phyloP scores from a whole-genome alignment of 1,140 invertebrate genomes.

The Saccostrea cuccullata region DNA sequence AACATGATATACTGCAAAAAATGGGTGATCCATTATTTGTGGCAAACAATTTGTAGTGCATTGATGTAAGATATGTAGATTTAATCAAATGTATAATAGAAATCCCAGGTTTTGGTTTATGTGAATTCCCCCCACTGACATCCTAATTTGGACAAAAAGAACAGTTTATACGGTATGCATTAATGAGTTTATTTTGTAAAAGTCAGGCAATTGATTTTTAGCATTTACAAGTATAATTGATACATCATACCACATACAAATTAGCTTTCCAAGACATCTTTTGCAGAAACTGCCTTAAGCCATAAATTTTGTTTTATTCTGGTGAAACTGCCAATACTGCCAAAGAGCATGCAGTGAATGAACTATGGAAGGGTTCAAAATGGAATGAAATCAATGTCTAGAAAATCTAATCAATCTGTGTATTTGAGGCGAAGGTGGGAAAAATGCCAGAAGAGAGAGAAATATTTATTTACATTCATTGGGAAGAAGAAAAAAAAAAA shows the following conservation, averaged over 20 bases:
- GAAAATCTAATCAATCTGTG: conserved; percentile 36
- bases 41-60: neutral
- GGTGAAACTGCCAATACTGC: conserved; percentile 15
- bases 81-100: conserved; percentile 18
- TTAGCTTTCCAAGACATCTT: neutral
- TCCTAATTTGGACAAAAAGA: neutral
- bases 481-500: neutral
- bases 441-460: neutral
- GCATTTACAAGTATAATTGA: conserved; percentile 32
- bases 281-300: neutral
- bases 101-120: neutral
- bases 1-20: neutral
- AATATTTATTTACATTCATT: conserved; percentile 10
- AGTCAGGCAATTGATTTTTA: conserved; percentile 15
- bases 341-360: conserved; percentile 22
- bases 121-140: neutral
- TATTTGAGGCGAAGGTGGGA: conserved; percentile 16
- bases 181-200: neutral
- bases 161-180: neutral
- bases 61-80: neutral
- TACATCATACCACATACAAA: conserved; percentile 25
- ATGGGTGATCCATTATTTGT: neutral
- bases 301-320: conserved; percentile 29
- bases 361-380: conserved; percentile 27
- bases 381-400: conserved; percentile 18